phyloP scores from a whole-genome alignment of 2,797 vertebrate genomes.

The Lepilemur ruficaudatus region DNA sequence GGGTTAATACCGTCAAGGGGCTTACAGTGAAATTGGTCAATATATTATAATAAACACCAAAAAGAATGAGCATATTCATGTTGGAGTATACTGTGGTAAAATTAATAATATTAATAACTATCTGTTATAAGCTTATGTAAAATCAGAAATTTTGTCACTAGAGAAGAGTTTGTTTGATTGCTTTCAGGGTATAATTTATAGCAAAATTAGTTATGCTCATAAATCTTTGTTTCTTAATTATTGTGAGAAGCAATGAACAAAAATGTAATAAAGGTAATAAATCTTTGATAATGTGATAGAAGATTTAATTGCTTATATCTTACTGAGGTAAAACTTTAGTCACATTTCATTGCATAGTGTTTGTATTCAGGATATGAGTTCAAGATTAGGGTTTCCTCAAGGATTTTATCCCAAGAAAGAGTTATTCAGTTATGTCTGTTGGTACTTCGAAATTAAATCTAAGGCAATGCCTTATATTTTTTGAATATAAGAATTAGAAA shows the following conservation, averaged over 20 bases:
- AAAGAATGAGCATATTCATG: neutral
- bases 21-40: neutral
- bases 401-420: constrained; percentile 41
- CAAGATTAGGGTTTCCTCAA: neutral
- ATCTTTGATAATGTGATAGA: constrained; percentile 27
- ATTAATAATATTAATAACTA: constrained; percentile 20
- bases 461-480: neutral
- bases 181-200: neutral
- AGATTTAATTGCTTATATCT: constrained; percentile 42
- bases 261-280: constrained; percentile 37
- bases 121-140: neutral
- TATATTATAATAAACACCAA: constrained; percentile 44
- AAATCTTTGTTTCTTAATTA: constrained; percentile 60
- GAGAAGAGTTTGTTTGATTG: constrained; percentile 51
- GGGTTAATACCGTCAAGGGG: neutral
- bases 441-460: constrained; percentile 7
- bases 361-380: constrained; percentile 20
- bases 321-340: constrained; percentile 6
- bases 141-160: constrained; percentile 15
- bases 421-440: neutral
- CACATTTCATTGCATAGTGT: constrained; percentile 24
- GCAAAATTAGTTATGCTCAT: constrained; percentile 15
- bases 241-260: constrained; percentile 10
- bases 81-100: neutral
- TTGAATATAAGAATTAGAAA: neutral